Evolutionary conservation across 2,797 vertebrate genomes (phyloP), one percentile per base, ranked within the genome.

Genomic region (Acestrorhynchus altus): DNA sequence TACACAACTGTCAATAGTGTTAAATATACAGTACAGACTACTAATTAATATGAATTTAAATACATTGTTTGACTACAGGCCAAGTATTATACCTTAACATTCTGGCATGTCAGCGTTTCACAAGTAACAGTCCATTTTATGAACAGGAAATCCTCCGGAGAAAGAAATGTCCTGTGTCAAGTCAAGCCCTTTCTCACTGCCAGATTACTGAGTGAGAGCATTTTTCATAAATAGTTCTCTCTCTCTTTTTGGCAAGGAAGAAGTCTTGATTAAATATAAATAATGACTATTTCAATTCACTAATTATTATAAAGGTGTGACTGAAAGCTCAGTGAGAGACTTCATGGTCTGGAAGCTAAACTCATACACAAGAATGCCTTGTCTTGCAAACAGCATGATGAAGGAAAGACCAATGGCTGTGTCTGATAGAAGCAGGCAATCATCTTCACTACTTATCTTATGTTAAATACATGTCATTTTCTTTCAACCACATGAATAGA

Each of bases 231-330:
- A 83, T 81, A 77, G 65, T 51, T 72, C 61, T 81, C 8, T 26
- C 47, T 5, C 56, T n/a, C 54, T 72, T 59, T 81, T 2, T 15
- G 63, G 44, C 4, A 28, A 69, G n/a, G 44, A 52, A 28, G 26
- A 20, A 10, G 66, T 51, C 5, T 69, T 52, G 46, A 28, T 92
- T 86, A 90, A 92, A 90, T 88, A 90, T 92, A 67, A 63, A 93
- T 89, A 83, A 86, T 81, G 68, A 82, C 63, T 56, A 47, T 71
- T 20, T 31, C 28, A 47, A 39, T 31, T 42, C 56, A 54, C 8
- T 68, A 22, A n/a, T 42, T 7, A 66, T 61, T 35, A 52, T 42
- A 39, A 60, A 26, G 35, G 51, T 52, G 44, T 61, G 61, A 35
- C 52, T 68, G 63, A 20, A 74, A 60, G 60, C 70, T 72, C 51